Base-by-base conservation (phyloP, 2,797 vertebrate species). In the Selene dorsalis region DNA sequence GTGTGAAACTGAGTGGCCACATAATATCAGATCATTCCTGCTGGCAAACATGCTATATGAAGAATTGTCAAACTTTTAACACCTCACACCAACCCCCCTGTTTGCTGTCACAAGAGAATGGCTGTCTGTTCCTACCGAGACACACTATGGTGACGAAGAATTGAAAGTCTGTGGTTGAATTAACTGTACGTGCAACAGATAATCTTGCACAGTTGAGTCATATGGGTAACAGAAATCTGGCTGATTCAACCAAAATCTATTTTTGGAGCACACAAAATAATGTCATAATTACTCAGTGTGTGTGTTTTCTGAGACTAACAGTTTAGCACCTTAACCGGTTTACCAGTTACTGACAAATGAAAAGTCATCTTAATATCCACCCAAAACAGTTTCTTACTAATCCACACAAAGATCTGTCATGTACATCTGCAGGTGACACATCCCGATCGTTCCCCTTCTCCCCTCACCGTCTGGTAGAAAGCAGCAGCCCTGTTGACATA, bases 401-500 rank as follows among this genome's bases (percentile, higher is more conserved):
- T 11, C 35, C 11, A 32, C 2, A 24, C 6, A 22, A 73, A 58
- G 56, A 75, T 80, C 32, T 32, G 13, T 28, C 39, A 28, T 43
- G 10, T 22, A 62, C 52, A 41, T 58, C 63, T 61, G 32, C 12
- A 55, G 26, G 30, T 20, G 50, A 64, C 18, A 66, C 6, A 4
- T 26, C 39, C 18, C 9, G 32, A 96, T 96, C 90, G 98, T 20
- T n/a, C 6, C 20, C 35, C 13, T 38, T 47, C 18, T 63, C 7
- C 30, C 35, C 96, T 96, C 90, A 99, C 98, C 95, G 95, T 96
- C 84, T 95, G 94, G 81, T 96, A 98, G 91, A 94, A 96, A 84
- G 97, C 98, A 80, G 97, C 96, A 1, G 98, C 98, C 83, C 97
- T 94, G 92, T 99, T 99, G 69, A 99, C 96, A 0, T 98, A 96